Evolutionary conservation across 2,888 invertebrate genomes (phyloP), one percentile per base, ranked within the genome.

Genomic region (Branchinecta sandiegonensis): DNA sequence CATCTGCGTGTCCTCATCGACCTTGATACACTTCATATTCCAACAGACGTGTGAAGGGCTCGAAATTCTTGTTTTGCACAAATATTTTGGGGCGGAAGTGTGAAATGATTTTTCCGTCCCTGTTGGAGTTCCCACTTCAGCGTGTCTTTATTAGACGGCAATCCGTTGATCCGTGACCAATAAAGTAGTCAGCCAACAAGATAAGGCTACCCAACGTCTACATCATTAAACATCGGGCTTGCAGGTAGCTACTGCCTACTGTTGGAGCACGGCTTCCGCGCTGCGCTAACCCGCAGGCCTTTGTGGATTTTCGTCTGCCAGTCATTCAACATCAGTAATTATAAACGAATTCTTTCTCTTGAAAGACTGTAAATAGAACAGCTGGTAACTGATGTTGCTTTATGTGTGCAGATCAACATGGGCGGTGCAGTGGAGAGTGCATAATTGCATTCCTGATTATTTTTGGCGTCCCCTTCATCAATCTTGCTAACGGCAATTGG

Each of bases 121-220:
- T 10, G 17, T 17, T 56, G 8, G 14, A 8, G 17, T 56, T 56
- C 56, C 56, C 56, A 56, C 56, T 9, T 56, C 56, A 56, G 9
- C 56, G n/a, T 14, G 14, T 14, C 17, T 10, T 56, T 14, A 56
- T 56, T 56, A 10, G 56, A 56, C 56, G n/a, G 14, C 14, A 56
- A 56, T 56, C 56, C 56, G 17, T 17, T 56, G 56, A 56, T 56
- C 56, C 56, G 56, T n/a, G 14, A 14, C 56, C n/a, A 56, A 56
- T 56, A 56, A 56, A 56, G 56, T 10, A 56, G 56, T 56, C 56
- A 56, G 56, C 14, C 17, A 56, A 56, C 17, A 56, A 56, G 56
- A 56, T 56, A 56, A 56, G 56, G 56, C 56, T 14, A 56, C 56
- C 56, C 17, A 56, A 56, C 56, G 56, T 56, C 56, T 56, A 56